These are phyloP conservation scores for Synergus itoensis DNA, from an alignment of 2,888 invertebrate species.

Conservation along the genomic window DNA sequence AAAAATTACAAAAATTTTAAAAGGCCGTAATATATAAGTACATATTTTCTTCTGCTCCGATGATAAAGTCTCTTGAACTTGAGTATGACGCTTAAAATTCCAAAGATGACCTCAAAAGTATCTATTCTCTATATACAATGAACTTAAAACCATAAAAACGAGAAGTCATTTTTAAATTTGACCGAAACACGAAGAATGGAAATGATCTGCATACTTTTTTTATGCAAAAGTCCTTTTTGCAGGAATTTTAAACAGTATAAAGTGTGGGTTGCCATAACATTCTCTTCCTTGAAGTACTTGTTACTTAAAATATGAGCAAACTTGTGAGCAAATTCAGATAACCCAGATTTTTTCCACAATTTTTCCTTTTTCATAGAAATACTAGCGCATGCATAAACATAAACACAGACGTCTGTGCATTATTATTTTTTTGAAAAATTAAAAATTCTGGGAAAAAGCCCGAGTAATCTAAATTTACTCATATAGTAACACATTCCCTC, in stretches of 20 bases:
- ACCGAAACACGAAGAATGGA: background rate
- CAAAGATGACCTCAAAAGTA: conserved; percentile 30
- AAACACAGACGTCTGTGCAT: too few species aligned
- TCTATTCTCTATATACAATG: background rate
- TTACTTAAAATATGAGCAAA: too few species aligned
- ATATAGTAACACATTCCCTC: too few species aligned
- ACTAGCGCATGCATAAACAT: too few species aligned
- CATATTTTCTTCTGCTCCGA: background rate
- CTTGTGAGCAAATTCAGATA: too few species aligned
- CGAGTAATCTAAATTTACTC: too few species aligned
- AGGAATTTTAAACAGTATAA: background rate
- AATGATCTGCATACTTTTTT: background rate
- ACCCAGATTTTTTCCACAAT: too few species aligned
- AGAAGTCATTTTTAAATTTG: conserved; percentile 22
- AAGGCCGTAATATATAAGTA: background rate
- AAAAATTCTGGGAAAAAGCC: too few species aligned
- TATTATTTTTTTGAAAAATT: too few species aligned
- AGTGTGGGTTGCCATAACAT: background rate
- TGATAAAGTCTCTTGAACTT: conserved; percentile 27
- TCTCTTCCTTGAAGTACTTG: background rate
- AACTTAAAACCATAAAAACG: conserved; percentile 11
- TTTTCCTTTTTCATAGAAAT: too few species aligned
- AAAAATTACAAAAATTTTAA: background rate
- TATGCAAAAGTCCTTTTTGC: background rate
- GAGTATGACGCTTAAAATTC: conserved; percentile 18